A percentile compares a stretch with the other conserved stretches of the same genome.
Evolutionary conservation across 2,113 vertebrate species (phyloP).

Genomic region (Myodes glareolus): DNA sequence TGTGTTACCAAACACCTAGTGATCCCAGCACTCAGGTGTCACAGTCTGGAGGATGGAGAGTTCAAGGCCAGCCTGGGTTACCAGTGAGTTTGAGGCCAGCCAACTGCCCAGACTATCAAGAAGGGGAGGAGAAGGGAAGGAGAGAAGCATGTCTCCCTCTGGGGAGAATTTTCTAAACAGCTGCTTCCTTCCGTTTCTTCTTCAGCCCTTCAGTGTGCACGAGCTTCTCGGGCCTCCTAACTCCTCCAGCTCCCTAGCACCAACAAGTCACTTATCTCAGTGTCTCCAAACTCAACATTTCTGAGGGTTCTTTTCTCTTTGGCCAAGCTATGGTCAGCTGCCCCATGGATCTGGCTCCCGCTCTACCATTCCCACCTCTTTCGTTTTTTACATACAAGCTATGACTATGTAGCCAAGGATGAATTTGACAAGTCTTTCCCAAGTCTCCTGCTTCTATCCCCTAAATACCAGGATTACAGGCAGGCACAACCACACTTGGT

Average conservation of each 20-base stretch:
- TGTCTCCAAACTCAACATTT: constrained; percentile 22
- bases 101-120: background rate
- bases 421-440: background rate
- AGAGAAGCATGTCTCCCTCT: background rate
- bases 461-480: background rate
- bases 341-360: background rate
- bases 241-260: background rate
- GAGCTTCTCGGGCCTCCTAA: background rate
- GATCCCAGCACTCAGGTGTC: background rate
- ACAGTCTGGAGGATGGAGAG: background rate
- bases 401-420: background rate
- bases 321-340: background rate
- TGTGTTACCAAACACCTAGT: background rate
- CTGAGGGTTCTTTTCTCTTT: background rate
- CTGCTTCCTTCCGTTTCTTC: background rate
- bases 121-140: background rate
- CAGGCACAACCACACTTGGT: background rate
- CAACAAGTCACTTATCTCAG: background rate
- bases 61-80: background rate
- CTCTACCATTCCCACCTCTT: no score
- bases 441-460: background rate
- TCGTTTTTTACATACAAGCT: background rate
- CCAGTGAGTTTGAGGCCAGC: background rate
- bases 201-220: background rate
- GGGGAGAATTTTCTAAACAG: background rate